Evolutionary conservation across 37 sponge, comb jelly and placozoan species (phyloP), one percentile per base, ranked within the genome.

Genomic region (Beroe forskalii): DNA sequence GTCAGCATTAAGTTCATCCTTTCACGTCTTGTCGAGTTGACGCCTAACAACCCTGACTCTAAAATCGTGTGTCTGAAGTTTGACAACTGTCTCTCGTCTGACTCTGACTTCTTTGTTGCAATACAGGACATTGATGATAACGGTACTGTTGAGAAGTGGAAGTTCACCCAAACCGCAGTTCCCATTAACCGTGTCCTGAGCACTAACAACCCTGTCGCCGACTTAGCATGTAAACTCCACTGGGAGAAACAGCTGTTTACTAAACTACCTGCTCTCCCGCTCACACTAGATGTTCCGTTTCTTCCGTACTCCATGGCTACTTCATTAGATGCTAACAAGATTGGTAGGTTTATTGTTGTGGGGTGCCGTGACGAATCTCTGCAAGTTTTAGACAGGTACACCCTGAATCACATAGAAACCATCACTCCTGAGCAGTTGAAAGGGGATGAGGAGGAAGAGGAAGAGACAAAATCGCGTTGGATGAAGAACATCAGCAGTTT

Each of bases 41-140:
- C 72, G 1, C 72, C 72, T 32, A 32, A 36, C 38, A 69, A 32
- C 72, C 39, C 72, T 20, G 72, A 69, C 38, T 32, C 72, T 20
- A 28, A 33, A 32, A 69, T 69, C 35, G 20, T 69, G 14, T 69
- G 17, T 33, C 44, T 80, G 28, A 80, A 80, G 35, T 80, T 80
- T 30, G 86, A 80, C 86, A 41, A 44, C 24, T 80, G 24, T 43
- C 86, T 80, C 28, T 42, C 30, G 6, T 80, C 86, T 0, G 86
- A 80, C 55, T 80, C 86, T 23, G 86, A 80, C 40, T 24, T 80
- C 6, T 80, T 80, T 25, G 1, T 69, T 8, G 86, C 86, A 4
- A 24, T 80, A 27, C 44, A 44, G 4, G 55, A 41, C n/a, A 3
- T 22, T 6, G 40, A 40, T 8, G 55, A 27, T 24, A 38, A 38